phyloP scores from a whole-genome alignment of 2,888 invertebrate genomes.

The Trichogramma dendrolimi region DNA sequence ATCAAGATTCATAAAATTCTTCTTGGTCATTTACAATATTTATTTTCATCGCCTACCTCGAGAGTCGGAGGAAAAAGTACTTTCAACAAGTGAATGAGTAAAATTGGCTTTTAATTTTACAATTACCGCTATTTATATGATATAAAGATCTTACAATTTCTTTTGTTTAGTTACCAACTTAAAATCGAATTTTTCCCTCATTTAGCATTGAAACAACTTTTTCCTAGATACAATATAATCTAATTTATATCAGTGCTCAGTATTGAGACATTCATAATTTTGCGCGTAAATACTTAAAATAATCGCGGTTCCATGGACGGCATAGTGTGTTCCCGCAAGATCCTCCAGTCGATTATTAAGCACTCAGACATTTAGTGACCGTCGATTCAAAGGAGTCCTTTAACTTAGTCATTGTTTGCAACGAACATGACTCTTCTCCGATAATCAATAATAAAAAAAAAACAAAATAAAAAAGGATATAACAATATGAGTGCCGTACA shows the following conservation, averaged over 20 bases:
- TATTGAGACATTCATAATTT: slow-evolving; percentile 18
- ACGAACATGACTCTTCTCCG: not conserved
- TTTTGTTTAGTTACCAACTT: too few relatives aligned
- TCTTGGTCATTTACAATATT: slow-evolving; percentile 18
- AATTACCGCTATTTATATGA: too few relatives aligned
- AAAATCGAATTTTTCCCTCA: too few relatives aligned
- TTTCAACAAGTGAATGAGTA: not conserved
- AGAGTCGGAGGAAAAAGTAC: slow-evolving; percentile 11
- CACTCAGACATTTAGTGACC: slow-evolving; percentile 30
- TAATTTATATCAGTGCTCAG: slow-evolving; percentile 21
- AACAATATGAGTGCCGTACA: slow-evolving; percentile 20
- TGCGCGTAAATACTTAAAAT: slow-evolving; percentile 30
- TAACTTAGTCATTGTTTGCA: slow-evolving; percentile 7
- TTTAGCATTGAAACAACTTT: too few relatives aligned
- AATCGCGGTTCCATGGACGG: slow-evolving; percentile 47
- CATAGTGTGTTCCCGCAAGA: slow-evolving; percentile 51
- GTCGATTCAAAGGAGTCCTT: slow-evolving; percentile 11
- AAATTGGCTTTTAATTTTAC: too few relatives aligned
- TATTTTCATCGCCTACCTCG: slow-evolving; percentile 15
- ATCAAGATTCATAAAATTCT: slow-evolving; percentile 14
- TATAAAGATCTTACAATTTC: too few relatives aligned
- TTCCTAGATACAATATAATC: not conserved
- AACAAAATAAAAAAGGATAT: not conserved
- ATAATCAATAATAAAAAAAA: slow-evolving; percentile 15
- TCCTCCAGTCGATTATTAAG: slow-evolving; percentile 42